These are phyloP conservation scores for Amphipoea lucens DNA, from an alignment of 2,888 invertebrate genomes.

Conservation along the genomic window DNA sequence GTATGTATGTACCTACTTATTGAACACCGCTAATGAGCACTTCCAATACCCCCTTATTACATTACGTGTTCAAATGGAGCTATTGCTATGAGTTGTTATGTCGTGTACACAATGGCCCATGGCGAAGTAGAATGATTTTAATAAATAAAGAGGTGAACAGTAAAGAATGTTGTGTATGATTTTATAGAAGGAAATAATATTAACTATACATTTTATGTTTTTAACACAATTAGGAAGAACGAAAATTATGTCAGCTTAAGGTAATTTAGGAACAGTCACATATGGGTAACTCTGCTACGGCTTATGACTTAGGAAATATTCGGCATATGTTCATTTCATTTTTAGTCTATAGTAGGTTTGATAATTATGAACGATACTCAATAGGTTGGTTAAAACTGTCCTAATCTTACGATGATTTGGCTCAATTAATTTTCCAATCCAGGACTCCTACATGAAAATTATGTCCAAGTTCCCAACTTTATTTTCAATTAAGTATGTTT, in stretches of 20 bases:
- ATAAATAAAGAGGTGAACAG: neutral
- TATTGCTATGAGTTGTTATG: constrained; percentile 8
- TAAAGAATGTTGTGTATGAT: neutral
- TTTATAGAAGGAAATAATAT: neutral
- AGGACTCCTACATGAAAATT: neutral
- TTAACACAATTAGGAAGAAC: too few relatives aligned
- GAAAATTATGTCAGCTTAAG: too few relatives aligned
- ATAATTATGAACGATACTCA: neutral
- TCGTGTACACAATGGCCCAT: constrained; percentile 8
- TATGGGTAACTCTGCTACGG: too few relatives aligned
- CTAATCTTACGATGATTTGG: too few relatives aligned
- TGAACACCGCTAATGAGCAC: constrained; percentile 58
- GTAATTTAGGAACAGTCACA: neutral
- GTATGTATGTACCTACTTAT: constrained; percentile 52
- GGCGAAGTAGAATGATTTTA: neutral
- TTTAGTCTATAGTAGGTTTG: neutral
- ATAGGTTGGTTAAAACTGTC: neutral
- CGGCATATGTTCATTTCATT: neutral
- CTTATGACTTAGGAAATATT: neutral
- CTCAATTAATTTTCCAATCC: neutral
- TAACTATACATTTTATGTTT: neutral
- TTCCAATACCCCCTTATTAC: constrained; percentile 26
- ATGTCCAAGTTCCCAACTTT: neutral
- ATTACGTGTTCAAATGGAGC: constrained; percentile 28
- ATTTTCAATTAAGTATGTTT: constrained; percentile 17